Base-by-base conservation (phyloP, 1,140 invertebrate genomes). In the Euwallacea similis region DNA sequence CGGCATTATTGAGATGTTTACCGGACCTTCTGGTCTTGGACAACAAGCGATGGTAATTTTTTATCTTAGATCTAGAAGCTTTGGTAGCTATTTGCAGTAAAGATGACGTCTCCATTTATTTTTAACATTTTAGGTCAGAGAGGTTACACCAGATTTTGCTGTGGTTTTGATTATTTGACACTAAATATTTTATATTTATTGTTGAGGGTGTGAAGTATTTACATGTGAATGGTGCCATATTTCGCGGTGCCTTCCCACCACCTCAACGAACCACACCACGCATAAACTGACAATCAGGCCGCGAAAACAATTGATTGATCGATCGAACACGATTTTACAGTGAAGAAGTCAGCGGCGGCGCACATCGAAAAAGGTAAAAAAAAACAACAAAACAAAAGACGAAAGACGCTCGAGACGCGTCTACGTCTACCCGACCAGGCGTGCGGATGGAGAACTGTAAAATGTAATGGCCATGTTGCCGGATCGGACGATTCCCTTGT, bases 381-480 rank as follows among this genome's bases (percentile, higher is more conserved):
- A 33, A 58, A 11, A 50, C 13, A 50, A 13, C 55, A 58, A 61
- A 61, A 61, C 59, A 64, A 64, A 47, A 64, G 43, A 58, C 16
- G n/a, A 11, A 46, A 16, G 47, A 33, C 21, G 21, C 21, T 33
- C 21, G 21, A 33, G 21, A 33, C 21, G 21, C 56, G 41, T 42
- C 53, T 55, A 42, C 65, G 65, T 58, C 65, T 67, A 58, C 42
- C 46, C 65, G 65, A 42, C 55, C 56, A 67, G 53, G 65, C 65
- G 65, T 58, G 56, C 58, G 13, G 58, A 67, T 67, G 55, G 65
- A 58, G 42, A 67, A 67, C 65, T 67, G 65, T 67, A 58, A 58
- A 67, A 46, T 67, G 65, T 67, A 58, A 58, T 58, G 21, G 65
- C 65, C 65, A 56, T 67, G 65, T 67, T 67, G 65, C 58, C 65